Evolutionary conservation across 2,113 vertebrate species (phyloP).

Genomic region (Heteronetta atricapilla): DNA sequence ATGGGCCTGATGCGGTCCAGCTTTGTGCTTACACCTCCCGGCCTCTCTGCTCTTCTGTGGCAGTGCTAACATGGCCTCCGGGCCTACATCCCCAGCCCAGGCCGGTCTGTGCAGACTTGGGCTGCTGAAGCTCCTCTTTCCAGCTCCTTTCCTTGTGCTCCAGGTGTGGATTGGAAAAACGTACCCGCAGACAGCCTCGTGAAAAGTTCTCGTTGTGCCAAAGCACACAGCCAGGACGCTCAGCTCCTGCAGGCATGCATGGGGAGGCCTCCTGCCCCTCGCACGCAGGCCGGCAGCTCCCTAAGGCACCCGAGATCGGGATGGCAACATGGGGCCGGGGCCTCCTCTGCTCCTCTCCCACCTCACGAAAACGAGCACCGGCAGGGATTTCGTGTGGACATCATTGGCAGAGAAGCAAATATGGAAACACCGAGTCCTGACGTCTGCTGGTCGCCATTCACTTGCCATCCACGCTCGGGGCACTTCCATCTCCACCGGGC

Average conservation of each 20-base stretch:
- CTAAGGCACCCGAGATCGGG: slow-evolving; percentile 14
- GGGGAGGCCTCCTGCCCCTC: neutral
- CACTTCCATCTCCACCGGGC: too few species aligned
- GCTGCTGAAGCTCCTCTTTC: neutral
- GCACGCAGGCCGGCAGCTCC: neutral
- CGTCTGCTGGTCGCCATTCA: neutral
- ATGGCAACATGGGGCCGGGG: too few species aligned
- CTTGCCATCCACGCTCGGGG: too few species aligned
- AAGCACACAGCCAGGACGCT: neutral
- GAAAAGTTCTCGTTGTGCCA: neutral
- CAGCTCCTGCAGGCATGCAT: neutral
- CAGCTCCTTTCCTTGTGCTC: neutral
- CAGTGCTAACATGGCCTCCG: neutral
- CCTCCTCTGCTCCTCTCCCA: neutral
- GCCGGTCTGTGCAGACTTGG: neutral
- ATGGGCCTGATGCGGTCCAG: neutral
- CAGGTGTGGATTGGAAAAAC: neutral
- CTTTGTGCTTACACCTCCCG: slow-evolving; percentile 8
- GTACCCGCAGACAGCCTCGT: neutral
- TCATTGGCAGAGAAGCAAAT: neutral
- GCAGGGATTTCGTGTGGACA: neutral
- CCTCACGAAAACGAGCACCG: neutral
- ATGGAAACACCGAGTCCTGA: neutral
- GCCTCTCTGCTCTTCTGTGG: neutral
- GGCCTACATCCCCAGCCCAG: neutral